Conservation (phyloP, 2,797 vertebrate species). For the Hafferia zeledoni region DNA sequence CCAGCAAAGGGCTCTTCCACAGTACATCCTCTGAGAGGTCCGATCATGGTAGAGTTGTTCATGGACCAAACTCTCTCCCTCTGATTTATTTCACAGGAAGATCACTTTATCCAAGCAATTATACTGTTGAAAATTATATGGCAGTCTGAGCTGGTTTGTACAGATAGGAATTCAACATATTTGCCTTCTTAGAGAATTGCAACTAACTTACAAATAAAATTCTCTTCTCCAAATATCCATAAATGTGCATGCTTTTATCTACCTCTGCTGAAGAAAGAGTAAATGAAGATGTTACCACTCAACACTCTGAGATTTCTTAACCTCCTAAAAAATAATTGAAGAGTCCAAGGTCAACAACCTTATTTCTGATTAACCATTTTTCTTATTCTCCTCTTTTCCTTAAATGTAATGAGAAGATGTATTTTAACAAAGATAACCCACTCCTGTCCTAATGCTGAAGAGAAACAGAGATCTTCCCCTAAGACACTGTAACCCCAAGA, state of each 20-base stretch:
- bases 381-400: neutral
- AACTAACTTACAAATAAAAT: neutral
- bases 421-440: neutral
- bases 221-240: neutral
- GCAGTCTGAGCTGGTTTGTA: neutral
- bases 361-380: neutral
- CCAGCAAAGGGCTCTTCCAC: neutral
- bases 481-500: neutral
- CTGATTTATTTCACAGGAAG: neutral
- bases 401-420: neutral
- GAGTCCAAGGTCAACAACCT: neutral
- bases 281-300: neutral
- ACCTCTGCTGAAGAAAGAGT: neutral
- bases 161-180: neutral
- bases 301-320: neutral
- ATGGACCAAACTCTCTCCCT: neutral
- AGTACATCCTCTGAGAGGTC: neutral
- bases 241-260: neutral
- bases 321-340: neutral
- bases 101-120: neutral
- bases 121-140: neutral
- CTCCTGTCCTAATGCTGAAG: neutral
- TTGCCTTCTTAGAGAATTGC: neutral
- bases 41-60: neutral
- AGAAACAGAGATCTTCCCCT: neutral